Conservation (phyloP, 1,140 invertebrate genomes). For the Druon quercuslanigerum region DNA sequence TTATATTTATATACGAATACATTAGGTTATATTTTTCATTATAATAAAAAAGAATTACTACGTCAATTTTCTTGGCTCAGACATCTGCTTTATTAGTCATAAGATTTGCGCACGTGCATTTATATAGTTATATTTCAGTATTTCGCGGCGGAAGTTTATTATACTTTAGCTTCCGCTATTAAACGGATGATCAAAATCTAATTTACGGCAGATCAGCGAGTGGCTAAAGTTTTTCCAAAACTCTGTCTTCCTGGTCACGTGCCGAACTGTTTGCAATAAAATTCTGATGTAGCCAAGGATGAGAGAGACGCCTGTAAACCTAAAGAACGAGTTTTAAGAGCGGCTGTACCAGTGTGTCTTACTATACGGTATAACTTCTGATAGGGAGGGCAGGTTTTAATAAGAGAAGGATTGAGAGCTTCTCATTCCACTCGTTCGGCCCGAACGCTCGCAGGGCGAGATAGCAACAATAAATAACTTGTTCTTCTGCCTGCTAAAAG, state of each 20-base stretch:
- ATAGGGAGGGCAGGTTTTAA: conserved; percentile 74
- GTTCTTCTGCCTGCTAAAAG: conserved; percentile 69
- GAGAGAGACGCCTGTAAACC: not conserved
- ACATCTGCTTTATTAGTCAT: no score
- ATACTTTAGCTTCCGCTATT: no score
- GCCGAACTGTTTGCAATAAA: not conserved
- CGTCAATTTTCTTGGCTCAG: no score
- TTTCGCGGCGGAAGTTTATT: no score
- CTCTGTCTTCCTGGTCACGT: not conserved
- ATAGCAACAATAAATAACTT: conserved; percentile 76
- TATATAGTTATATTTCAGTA: no score
- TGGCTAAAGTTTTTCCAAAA: not conserved
- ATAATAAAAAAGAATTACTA: no score
- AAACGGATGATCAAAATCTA: no score
- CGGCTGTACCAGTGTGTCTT: conserved; percentile 59
- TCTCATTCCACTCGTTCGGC: conserved; percentile 46
- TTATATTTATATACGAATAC: no score
- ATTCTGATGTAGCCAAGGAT: not conserved
- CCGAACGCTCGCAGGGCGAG: conserved; percentile 57
- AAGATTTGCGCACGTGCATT: no score
- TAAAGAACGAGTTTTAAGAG: conserved; percentile 48
- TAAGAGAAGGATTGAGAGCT: conserved; percentile 74
- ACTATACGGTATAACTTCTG: conserved; percentile 65
- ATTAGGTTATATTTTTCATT: no score
- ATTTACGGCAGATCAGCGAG: not conserved